These are phyloP conservation scores for Haliclona indistincta DNA, from an alignment of 37 sponge, comb jelly and placozoan species.

Conservation along the genomic window DNA sequence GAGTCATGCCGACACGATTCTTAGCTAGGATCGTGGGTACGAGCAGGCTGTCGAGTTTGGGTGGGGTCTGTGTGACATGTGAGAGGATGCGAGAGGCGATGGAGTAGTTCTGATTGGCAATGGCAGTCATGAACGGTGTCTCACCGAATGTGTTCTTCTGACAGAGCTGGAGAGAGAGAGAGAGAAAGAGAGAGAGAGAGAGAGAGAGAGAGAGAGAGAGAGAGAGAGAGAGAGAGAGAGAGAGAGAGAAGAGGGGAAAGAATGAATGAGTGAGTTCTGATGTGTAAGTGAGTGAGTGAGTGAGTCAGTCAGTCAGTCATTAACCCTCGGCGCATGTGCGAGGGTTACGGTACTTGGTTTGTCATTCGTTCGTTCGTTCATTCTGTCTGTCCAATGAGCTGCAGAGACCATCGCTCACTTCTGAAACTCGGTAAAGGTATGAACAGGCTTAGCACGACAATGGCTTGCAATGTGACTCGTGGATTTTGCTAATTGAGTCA, in stretches of 20 bases:
- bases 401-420: too few relatives aligned
- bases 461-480: too few relatives aligned
- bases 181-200: not conserved
- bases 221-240: not conserved
- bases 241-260: not conserved
- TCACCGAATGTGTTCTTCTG: conserved; percentile 47
- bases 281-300: too few relatives aligned
- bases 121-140: conserved; percentile 67
- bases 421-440: too few relatives aligned
- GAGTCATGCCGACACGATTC: conserved; percentile 20
- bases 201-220: not conserved
- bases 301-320: too few relatives aligned
- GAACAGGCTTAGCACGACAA: too few relatives aligned
- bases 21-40: conserved; percentile 16
- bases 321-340: too few relatives aligned
- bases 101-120: conserved; percentile 54
- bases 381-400: too few relatives aligned
- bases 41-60: not conserved
- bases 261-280: too few relatives aligned
- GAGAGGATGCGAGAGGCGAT: conserved; percentile 61
- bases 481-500: too few relatives aligned
- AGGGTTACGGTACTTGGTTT: too few relatives aligned
- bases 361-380: too few relatives aligned
- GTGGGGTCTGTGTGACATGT: not conserved
- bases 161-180: conserved; percentile 50